phyloP scores from a whole-genome alignment of 2,888 invertebrate species.

The Microctonus hyperodae region DNA sequence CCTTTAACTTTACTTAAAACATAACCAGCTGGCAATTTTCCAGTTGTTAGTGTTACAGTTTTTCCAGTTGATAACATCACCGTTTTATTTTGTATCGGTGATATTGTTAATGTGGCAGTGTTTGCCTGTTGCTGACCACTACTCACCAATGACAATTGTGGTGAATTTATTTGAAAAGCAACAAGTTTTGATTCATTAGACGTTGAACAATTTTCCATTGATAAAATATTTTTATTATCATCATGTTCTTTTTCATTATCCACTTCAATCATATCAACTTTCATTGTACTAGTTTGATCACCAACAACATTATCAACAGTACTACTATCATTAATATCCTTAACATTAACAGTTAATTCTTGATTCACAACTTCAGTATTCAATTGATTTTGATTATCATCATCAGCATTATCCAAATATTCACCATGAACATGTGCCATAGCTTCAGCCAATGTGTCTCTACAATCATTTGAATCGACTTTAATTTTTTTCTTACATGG shows the following conservation, averaged over 20 bases:
- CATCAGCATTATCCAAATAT: constrained; percentile 47
- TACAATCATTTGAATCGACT: constrained; percentile 34
- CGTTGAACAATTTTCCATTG: constrained; percentile 32
- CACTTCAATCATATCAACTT: constrained; percentile 18
- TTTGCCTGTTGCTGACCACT: neutral
- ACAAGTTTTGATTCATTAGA: constrained; percentile 32
- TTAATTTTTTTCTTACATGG: constrained; percentile 3
- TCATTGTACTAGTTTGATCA: constrained; percentile 22
- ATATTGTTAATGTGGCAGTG: constrained; percentile 43
- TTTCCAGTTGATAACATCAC: constrained; percentile 51
- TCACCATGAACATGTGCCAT: constrained; percentile 58
- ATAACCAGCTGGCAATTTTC: constrained; percentile 46
- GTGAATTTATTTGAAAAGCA: constrained; percentile 40
- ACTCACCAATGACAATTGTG: neutral
- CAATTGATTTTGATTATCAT: constrained; percentile 48
- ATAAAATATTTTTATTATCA: constrained; percentile 8
- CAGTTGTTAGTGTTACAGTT: constrained; percentile 49
- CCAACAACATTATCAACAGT: constrained; percentile 32
- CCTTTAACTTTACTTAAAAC: constrained; percentile 51
- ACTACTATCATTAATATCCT: no score
- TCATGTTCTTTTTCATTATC: constrained; percentile 28
- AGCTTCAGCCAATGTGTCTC: constrained; percentile 53
- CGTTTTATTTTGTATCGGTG: constrained; percentile 46
- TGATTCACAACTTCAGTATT: no score
- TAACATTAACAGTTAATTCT: constrained; percentile 47